A percentile compares a stretch with the other conserved stretches of the same genome.
Conservation (phyloP, 2,888 invertebrate species). For the Slavum lentiscoides region DNA sequence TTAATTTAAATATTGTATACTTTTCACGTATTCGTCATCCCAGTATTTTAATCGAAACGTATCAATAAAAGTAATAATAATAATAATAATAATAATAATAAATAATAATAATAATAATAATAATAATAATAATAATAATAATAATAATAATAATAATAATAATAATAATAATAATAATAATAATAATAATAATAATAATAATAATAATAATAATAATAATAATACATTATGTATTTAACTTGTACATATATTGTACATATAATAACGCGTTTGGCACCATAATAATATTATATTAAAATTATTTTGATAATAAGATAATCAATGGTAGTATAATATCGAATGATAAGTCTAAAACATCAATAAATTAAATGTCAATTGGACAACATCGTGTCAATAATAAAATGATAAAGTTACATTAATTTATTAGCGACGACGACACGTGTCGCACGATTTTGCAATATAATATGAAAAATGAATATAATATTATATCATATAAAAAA, state of each 20-base stretch:
- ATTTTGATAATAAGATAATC: background rate
- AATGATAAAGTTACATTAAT: background rate
- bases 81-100: no score
- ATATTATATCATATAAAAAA: conserved; percentile 7
- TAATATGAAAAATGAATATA: conserved; percentile 17
- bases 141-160: no score
- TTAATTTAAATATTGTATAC: background rate
- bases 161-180: no score
- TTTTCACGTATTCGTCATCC: background rate
- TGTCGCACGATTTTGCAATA: background rate
- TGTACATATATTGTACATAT: background rate
- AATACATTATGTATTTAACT: background rate
- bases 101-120: no score
- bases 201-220: no score
- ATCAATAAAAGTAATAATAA: no score
- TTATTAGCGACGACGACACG: background rate
- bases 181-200: no score
- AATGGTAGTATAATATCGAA: conserved; percentile 16
- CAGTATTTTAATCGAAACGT: background rate
- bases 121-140: no score
- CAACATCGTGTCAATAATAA: background rate
- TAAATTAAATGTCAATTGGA: conserved; percentile 15
- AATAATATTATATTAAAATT: background rate
- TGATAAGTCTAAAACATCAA: conserved; percentile 25
- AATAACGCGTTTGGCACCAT: conserved; percentile 19